Base-by-base conservation (phyloP, 2,888 invertebrate genomes). In the Idaea aversata region DNA sequence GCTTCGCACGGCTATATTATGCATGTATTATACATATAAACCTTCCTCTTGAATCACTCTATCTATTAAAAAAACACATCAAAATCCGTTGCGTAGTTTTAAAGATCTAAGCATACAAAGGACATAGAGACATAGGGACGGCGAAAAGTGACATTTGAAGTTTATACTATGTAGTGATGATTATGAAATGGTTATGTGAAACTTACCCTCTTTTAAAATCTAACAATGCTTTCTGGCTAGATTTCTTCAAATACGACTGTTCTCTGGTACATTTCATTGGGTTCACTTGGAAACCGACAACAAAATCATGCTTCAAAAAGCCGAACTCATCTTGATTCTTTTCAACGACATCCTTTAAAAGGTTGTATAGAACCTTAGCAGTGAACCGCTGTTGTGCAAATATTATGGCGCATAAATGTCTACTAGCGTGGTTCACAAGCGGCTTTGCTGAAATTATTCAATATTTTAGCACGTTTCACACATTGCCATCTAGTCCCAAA, bases 331-430 rank as follows among this genome's bases (percentile, higher is more conserved):
- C 62, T 0, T 93, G 87, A 68, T 94, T 88, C 0, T 67, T 57
- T 34, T 90, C 75, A 10, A 86, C 88, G 0, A 94, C 93, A 0
- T 91, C 86, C 66, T 94, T 93, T 5, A 97, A 75, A 4, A 97
- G 80, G 69, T 96, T 95, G 79, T 94, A 96, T 0, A 98, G 77
- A 6, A 96, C 93, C 86, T 96, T 96, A 0, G 97, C 96, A 0
- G 96, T 96, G 73, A 96, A 95, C 62, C 97, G 91, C 72, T 95
- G 93, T 75, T 95, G 88, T 0, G 96, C 95, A 83, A 97, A 97
- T 68, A 97, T 93, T 16, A 97, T 94, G 0, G 94, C 95, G 63
- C 95, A 96, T 10, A 97, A 84, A 5, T 93, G 88, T 73, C 94
- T 91, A 15, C 82, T 80, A 0, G 73, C 34, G 25, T 67, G 75